Percentiles rank a stretch among this genome's conserved stretches.
These are phyloP conservation scores for Hystrix cristata DNA, from an alignment of 2,113 vertebrate species.

Conservation along the genomic window DNA sequence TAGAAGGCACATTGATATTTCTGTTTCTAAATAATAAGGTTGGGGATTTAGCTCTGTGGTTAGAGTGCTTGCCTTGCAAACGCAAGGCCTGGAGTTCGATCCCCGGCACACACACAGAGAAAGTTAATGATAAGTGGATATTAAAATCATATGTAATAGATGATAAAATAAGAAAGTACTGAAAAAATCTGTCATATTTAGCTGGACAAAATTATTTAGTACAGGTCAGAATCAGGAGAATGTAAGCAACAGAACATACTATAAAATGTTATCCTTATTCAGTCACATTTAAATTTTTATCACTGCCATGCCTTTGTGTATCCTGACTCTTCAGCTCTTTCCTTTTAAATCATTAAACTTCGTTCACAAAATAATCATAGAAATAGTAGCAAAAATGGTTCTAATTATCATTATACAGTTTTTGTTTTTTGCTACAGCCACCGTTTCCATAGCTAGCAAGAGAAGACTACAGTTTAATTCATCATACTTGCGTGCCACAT, in stretches of 20 bases:
- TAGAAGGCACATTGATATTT: not conserved
- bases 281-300: not conserved
- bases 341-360: not conserved
- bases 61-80: too few species aligned
- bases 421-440: not conserved
- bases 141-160: not conserved
- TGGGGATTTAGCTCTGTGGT: too few species aligned
- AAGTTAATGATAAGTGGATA: not conserved
- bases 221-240: not conserved
- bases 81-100: too few species aligned
- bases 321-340: not conserved
- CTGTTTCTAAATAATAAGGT: not conserved
- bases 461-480: not conserved
- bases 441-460: not conserved
- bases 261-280: not conserved
- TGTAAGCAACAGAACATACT: not conserved
- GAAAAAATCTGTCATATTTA: not conserved
- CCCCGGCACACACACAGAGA: too few species aligned
- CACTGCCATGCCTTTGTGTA: not conserved
- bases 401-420: not conserved
- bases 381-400: not conserved
- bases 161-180: not conserved
- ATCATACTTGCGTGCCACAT: not conserved
- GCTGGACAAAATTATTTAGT: not conserved
- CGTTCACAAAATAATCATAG: not conserved